phyloP scores from a whole-genome alignment of 2,113 vertebrate genomes.

The Sander lucioperca region DNA sequence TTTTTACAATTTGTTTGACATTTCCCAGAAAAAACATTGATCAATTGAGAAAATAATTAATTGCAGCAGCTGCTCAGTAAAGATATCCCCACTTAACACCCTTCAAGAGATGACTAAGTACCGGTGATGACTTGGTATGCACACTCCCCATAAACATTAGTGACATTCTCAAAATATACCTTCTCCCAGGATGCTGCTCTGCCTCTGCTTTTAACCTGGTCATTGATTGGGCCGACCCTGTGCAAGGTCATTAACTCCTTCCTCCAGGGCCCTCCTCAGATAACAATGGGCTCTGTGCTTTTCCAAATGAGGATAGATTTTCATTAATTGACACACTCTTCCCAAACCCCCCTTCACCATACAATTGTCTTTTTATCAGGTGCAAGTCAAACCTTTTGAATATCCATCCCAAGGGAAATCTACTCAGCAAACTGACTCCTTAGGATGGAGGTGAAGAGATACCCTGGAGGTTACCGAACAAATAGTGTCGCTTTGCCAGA shows the following conservation, averaged over 20 bases:
- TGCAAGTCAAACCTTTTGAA: slow-evolving; percentile 21
- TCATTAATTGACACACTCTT: slow-evolving; percentile 49
- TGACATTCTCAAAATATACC: slow-evolving; percentile 5
- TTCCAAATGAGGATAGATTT: slow-evolving; percentile 59
- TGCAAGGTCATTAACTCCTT: slow-evolving; percentile 49
- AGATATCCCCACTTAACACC: not conserved
- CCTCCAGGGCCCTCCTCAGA: slow-evolving; percentile 46
- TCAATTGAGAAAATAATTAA: not conserved
- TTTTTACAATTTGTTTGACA: not conserved
- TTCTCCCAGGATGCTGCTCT: slow-evolving; percentile 43
- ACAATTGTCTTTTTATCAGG: slow-evolving; percentile 50
- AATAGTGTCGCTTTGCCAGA: too few species aligned
- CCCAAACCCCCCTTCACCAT: not conserved
- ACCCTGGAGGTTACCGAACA: too few species aligned
- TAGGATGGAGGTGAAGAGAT: not conserved
- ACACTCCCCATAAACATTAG: slow-evolving; percentile 27
- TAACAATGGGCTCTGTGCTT: slow-evolving; percentile 50
- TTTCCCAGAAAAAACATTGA: not conserved
- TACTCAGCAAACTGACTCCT: slow-evolving; percentile 35
- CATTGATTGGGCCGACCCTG: slow-evolving; percentile 54
- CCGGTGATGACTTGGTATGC: not conserved
- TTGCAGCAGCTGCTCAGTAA: not conserved
- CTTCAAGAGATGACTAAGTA: not conserved
- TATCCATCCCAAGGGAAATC: slow-evolving; percentile 49
- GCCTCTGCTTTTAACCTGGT: slow-evolving; percentile 44